Conservation (phyloP, 2,888 invertebrate species). For the Limnephilus auricula region DNA sequence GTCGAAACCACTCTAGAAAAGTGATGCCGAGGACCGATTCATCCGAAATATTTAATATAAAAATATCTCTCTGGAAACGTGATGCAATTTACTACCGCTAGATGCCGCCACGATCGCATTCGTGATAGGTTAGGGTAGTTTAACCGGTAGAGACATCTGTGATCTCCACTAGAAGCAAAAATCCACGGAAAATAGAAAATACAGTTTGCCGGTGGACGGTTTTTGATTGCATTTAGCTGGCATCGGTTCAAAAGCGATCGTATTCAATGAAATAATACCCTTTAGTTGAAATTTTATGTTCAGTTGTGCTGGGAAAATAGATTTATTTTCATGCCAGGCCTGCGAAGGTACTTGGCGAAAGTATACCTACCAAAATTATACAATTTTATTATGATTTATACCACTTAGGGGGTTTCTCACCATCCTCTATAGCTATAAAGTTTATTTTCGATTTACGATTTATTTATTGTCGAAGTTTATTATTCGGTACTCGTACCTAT, state of each 20-base stretch:
- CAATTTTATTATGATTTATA: not conserved
- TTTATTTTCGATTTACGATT: too few relatives aligned
- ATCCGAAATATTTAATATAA: slow-evolving; percentile 29
- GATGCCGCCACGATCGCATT: slow-evolving; percentile 46
- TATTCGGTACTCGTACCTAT: too few relatives aligned
- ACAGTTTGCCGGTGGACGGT: slow-evolving; percentile 42
- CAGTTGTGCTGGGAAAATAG: not conserved
- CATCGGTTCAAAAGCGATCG: slow-evolving; percentile 47
- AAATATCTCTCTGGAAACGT: slow-evolving; percentile 52
- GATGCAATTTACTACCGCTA: slow-evolving; percentile 63
- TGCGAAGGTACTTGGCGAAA: not conserved
- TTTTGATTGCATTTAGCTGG: slow-evolving; percentile 49
- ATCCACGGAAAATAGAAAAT: slow-evolving; percentile 23
- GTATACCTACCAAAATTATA: not conserved
- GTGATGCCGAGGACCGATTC: not conserved
- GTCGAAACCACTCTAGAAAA: not conserved
- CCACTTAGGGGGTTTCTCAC: too few relatives aligned
- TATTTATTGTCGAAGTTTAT: too few relatives aligned
- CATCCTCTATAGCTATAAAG: too few relatives aligned
- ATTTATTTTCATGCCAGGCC: slow-evolving; percentile 30
- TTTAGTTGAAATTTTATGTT: slow-evolving; percentile 48
- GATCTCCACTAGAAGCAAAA: slow-evolving; percentile 43
- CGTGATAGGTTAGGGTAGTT: slow-evolving; percentile 37
- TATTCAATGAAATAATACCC: slow-evolving; percentile 47
- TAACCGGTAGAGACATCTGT: slow-evolving; percentile 50